A percentile compares a stretch with the other conserved stretches of the same genome.
phyloP scores from a whole-genome alignment of 30 jellyfish, hydroid and myxozoan genomes.

The Sanderia malayensis region DNA sequence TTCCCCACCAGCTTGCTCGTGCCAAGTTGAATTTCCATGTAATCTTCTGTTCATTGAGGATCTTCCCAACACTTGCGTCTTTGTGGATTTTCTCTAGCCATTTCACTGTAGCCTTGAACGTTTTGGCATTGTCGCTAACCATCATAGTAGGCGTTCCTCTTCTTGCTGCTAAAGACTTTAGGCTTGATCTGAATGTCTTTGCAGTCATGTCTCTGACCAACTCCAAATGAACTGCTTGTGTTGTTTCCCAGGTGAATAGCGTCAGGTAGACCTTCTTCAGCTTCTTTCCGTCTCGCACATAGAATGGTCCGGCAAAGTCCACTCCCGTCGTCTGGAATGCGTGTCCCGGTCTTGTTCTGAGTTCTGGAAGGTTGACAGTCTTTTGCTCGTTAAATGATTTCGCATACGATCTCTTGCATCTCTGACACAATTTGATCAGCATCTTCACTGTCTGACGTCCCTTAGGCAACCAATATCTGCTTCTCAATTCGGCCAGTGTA shows the following conservation, averaged over 20 bases:
- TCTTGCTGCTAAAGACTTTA: neutral
- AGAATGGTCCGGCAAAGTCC: conserved; percentile 3
- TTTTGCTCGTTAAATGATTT: neutral
- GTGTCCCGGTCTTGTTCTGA: conserved; percentile 15
- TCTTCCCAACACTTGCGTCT: neutral
- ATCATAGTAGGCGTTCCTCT: neutral
- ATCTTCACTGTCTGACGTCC: conserved; percentile 23
- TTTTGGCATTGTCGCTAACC: conserved; percentile 5
- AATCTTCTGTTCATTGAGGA: neutral
- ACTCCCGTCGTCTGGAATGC: conserved; percentile 23
- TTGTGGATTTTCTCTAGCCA: neutral
- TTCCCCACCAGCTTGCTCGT: conserved; percentile 4
- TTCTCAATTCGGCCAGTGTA: conserved; percentile 36
- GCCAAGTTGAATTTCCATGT: neutral
- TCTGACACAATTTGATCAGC: neutral
- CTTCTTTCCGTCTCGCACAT: neutral
- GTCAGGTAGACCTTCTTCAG: conserved; percentile 2
- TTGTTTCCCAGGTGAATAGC: conserved; percentile 5
- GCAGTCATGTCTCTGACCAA: neutral
- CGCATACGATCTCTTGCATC: conserved; percentile 3
- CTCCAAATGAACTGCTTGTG: neutral
- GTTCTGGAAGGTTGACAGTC: conserved; percentile 12
- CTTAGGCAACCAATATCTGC: conserved; percentile 37
- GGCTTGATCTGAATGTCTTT: neutral
- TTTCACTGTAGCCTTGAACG: conserved; percentile 6